Evolutionary conservation across 1,140 invertebrate species (phyloP), one percentile per base, ranked within the genome.

Genomic region (Nymphalis io): DNA sequence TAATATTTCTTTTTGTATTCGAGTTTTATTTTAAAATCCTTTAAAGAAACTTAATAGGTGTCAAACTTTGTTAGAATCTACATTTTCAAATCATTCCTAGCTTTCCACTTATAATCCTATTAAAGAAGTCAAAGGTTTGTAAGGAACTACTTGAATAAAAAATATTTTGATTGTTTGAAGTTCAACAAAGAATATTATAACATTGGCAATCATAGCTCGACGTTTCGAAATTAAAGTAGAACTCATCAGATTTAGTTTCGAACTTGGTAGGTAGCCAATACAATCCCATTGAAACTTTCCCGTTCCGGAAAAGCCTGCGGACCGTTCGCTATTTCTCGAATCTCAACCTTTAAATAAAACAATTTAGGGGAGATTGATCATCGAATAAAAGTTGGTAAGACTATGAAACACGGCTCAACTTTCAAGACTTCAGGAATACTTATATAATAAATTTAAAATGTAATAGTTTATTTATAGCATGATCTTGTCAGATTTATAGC

Each of bases 181-280:
- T 55, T 57, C 27, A 53, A 71, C 60, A 71, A 75, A 73, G 60
- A 75, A 70, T 70, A 75, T 72, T 68, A 72, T 62, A 64, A 68
- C 67, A 75, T 73, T 69, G 67, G 67, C 63, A 55, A 68, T 73
- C 67, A 70, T 73, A 68, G 48, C 67, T 63, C 61, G 61, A 60
- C 73, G 59, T 64, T 78, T 76, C 66, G 64, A 42, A 70, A 70
- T 66, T 73, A 65, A 73, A 75, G 71, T 73, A 66, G 74, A 78
- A 75, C 73, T 78, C 65, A 63, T 75, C 68, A 74, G 73, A 78
- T 78, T 72, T 75, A 74, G 75, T 78, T 70, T 58, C 16, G 44
- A 73, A 79, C 68, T 77, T 79, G 78, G 78, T 74, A 60, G 66
- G 57, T 61, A 67, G 78, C 78, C 78, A 79, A 77, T 77, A 79